A percentile compares a stretch with the other conserved stretches of the same genome.
phyloP scores from a whole-genome alignment of 2,888 invertebrate genomes.

The Sinopyrophorus schimmeli region DNA sequence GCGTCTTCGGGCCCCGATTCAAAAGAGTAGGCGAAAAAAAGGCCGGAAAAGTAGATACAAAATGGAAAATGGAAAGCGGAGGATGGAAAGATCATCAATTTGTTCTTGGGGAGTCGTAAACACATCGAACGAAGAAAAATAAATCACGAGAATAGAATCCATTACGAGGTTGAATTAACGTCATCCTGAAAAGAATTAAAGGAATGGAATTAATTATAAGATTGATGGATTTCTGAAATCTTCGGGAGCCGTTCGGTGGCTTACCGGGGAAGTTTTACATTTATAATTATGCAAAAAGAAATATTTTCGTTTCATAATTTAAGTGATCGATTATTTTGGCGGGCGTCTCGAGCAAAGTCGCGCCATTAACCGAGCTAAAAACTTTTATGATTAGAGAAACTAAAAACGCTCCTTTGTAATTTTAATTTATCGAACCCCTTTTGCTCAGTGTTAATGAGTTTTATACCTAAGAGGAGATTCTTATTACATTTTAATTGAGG shows the following conservation, averaged over 20 bases:
- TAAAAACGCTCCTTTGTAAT: conserved; percentile 46
- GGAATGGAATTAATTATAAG: conserved; percentile 59
- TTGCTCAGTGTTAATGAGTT: conserved; percentile 56
- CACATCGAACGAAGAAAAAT: conserved; percentile 45
- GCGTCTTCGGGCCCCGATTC: too few relatives aligned
- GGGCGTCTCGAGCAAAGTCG: conserved; percentile 21
- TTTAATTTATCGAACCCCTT: conserved; percentile 52
- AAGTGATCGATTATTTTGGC: conserved; percentile 32
- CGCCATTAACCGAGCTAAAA: conserved; percentile 25
- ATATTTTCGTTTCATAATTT: conserved; percentile 32
- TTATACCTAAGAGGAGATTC: conserved; percentile 54
- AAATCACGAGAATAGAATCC: conserved; percentile 52
- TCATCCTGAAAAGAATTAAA: conserved; percentile 58
- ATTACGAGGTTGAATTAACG: conserved; percentile 56
- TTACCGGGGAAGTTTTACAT: conserved; percentile 31
- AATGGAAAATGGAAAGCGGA: conserved; percentile 9
- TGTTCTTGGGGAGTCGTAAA: conserved; percentile 36
- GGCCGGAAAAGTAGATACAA: neutral
- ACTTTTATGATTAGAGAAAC: conserved; percentile 38
- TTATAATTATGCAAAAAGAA: conserved; percentile 33
- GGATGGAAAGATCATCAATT: conserved; percentile 39
- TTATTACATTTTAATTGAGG: conserved; percentile 59
- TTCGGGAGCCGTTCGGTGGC: conserved; percentile 36
- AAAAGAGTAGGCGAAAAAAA: too few relatives aligned
- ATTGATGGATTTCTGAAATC: conserved; percentile 55